These are phyloP conservation scores for Lethenteron reissneri DNA, from an alignment of 2,113 vertebrate genomes.

Conservation along the genomic window DNA sequence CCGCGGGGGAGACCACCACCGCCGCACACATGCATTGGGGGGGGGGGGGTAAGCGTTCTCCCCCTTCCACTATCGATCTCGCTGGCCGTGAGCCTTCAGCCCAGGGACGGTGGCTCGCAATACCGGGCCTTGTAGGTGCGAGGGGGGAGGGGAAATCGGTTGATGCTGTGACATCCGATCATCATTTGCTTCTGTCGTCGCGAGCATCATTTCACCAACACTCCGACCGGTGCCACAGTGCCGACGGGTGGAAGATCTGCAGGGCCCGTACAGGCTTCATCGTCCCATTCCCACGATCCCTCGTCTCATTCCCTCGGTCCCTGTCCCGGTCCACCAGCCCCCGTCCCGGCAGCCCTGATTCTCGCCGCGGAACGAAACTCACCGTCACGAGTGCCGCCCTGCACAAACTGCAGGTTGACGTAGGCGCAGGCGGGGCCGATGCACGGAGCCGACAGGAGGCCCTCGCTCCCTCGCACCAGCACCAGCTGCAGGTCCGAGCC, in stretches of 20 bases:
- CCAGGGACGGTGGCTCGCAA: no score
- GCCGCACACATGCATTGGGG: no score
- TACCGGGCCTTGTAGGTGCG: no score
- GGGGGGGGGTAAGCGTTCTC: no score
- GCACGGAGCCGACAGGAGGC: slow-evolving; percentile 12
- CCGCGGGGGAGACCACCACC: no score
- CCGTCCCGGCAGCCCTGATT: not conserved
- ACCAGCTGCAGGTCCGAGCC: slow-evolving; percentile 64
- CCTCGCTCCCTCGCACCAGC: slow-evolving; percentile 33
- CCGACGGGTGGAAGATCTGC: not conserved
- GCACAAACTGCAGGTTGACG: slow-evolving; percentile 46
- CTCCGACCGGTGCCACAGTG: not conserved
- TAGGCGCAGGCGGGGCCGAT: slow-evolving; percentile 50
- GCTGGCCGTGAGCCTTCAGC: no score
- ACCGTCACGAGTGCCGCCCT: slow-evolving; percentile 53
- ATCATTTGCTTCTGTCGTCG: no score
- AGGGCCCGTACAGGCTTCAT: not conserved
- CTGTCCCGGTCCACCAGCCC: no score
- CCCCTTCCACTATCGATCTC: no score
- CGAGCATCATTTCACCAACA: not conserved
- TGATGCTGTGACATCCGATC: no score
- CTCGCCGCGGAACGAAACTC: slow-evolving; percentile 10
- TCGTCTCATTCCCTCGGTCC: no score
- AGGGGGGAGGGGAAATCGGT: no score
- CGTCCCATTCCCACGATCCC: not conserved